Base-by-base conservation (phyloP, 2,888 invertebrate species). In the Apodemia mormo region DNA sequence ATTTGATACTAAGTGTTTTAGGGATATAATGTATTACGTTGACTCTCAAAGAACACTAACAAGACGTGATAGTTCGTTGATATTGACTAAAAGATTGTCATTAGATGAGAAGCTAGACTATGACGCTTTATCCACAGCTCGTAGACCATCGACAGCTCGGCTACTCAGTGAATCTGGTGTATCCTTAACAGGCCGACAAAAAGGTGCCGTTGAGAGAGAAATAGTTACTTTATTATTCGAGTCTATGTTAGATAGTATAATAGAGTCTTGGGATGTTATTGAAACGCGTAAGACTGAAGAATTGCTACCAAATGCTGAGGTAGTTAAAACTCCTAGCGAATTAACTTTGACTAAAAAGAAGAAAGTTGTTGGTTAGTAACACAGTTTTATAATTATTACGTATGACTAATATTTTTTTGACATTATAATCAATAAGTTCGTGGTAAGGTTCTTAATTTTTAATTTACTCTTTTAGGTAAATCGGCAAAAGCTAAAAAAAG, bases 21-120 rank as follows among this genome's bases (percentile, higher is more conserved):
- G 37, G 14, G 10, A 71, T 22, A 76, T 58, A 54, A 91, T 92
- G 91, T 90, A 80, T 80, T 91, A 88, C 74, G 71, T 88, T 4
- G 90, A 92, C 76, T 82, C 89, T 12, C 87, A 89, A 76, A 80
- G 85, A 68, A 89, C 87, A 9, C 64, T 86, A 10, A 90, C 89
- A 14, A 85, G 92, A 2, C 86, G 90, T 37, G 90, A 90, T 10
- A 92, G 92, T 76, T 92, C 91, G 22, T 76, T 91, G 49, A 72
- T 89, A 58, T 64, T 78, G 4, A 66, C 79, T 10, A 58, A 30
- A 29, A 58, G 58, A 33, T 58, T 33, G 4, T 29, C 30, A 12
- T 12, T 58, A 12, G 58, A 33, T 3, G 58, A 58, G 5, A 29
- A 30, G 43, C 2, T 10, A 29, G 58, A 83, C 22, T 74, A 68